Conservation (phyloP, 2,797 vertebrate genomes). For the Pseudochirops cupreus region DNA sequence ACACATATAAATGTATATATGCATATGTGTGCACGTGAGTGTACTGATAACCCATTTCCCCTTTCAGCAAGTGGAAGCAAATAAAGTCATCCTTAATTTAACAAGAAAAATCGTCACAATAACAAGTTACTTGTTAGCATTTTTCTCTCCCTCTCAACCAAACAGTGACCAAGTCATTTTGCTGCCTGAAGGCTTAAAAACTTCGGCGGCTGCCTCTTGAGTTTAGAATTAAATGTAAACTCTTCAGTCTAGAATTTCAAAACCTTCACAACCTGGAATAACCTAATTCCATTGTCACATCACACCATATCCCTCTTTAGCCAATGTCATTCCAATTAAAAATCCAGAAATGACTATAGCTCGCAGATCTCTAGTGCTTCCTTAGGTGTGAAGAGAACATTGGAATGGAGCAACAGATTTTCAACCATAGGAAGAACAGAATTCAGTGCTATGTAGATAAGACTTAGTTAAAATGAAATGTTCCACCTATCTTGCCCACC, state of each 20-base stretch:
- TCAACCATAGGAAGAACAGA: neutral
- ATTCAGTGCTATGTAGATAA: neutral
- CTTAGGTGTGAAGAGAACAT: neutral
- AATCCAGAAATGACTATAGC: slow-evolving; percentile 18
- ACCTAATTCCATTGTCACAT: slow-evolving; percentile 8
- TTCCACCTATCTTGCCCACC: neutral
- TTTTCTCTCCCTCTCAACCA: neutral
- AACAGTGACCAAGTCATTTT: neutral
- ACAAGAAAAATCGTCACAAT: no score
- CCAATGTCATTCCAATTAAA: slow-evolving; percentile 4
- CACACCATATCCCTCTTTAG: neutral
- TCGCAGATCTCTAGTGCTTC: neutral
- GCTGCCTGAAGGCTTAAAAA: neutral
- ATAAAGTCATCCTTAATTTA: no score
- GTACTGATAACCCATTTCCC: no score
- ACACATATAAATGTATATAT: no score
- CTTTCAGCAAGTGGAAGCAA: no score
- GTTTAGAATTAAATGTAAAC: neutral
- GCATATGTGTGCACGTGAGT: no score
- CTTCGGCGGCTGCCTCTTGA: neutral
- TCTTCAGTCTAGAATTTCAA: neutral
- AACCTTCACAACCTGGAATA: neutral
- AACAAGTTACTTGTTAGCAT: neutral
- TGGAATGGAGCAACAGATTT: neutral
- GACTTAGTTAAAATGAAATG: neutral